phyloP scores from a whole-genome alignment of 30 jellyfish, hydroid and myxozoan species.

The Hydractinia symbiolongicarpus region DNA sequence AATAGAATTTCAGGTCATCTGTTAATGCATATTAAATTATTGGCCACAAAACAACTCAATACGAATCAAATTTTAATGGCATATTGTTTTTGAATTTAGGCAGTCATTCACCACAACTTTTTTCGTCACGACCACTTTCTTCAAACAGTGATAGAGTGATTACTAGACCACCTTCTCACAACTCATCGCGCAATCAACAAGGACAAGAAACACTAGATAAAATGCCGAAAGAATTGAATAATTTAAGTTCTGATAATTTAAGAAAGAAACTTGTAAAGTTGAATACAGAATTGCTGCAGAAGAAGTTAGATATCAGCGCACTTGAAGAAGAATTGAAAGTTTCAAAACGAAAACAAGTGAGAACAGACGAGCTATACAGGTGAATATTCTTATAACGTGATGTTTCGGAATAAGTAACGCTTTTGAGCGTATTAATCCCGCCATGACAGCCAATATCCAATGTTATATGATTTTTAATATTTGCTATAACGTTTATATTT shows the following conservation, averaged over 20 bases:
- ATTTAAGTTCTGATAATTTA: slow-evolving; percentile 4
- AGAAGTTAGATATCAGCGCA: slow-evolving; percentile 14
- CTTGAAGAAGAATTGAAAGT: slow-evolving; percentile 25
- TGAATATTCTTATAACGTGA: background rate
- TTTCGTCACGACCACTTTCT: too few species aligned
- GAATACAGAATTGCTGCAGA: slow-evolving; percentile 29
- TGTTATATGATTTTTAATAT: background rate
- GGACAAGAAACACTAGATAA: too few species aligned
- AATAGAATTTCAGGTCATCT: too few species aligned
- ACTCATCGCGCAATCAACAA: too few species aligned
- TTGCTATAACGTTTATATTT: background rate
- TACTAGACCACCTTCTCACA: too few species aligned
- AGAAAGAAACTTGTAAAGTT: slow-evolving; percentile 7
- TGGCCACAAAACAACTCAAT: too few species aligned
- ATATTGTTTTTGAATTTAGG: too few species aligned
- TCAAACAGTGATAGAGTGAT: too few species aligned
- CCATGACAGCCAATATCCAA: background rate
- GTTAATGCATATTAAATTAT: too few species aligned
- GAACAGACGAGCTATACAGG: slow-evolving; percentile 36
- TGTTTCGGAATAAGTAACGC: background rate
- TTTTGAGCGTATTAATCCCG: background rate
- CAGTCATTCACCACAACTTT: too few species aligned
- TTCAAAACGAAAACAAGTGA: slow-evolving; percentile 15
- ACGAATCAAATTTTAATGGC: too few species aligned
- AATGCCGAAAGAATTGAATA: too few species aligned